A percentile compares a stretch with the other conserved stretches of the same genome.
Evolutionary conservation across 23 tunicate species (phyloP).

Genomic region (Pegea sp.): DNA sequence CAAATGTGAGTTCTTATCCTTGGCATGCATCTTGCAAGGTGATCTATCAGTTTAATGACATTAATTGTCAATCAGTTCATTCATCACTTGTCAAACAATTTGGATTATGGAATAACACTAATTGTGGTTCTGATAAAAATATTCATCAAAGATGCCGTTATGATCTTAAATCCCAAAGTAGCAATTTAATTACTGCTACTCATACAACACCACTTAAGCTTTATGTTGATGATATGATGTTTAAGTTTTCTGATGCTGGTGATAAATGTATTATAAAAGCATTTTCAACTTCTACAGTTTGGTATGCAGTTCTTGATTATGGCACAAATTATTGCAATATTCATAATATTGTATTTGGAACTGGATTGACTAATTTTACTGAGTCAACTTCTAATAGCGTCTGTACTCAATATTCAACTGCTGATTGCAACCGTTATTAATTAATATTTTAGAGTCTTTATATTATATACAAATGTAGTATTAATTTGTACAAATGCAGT

Average conservation of each 20-base stretch:
- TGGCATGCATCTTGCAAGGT: conserved; percentile 59
- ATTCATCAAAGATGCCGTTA: conserved; percentile 68
- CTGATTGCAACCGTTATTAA: conserved; percentile 43
- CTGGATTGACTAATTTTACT: conserved; percentile 14
- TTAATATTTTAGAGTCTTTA: too few species aligned
- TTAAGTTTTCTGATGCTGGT: conserved; percentile 9
- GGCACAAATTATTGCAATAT: conserved; percentile 88
- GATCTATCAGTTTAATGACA: conserved; percentile 17
- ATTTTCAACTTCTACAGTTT: conserved; percentile 23
- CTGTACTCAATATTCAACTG: conserved; percentile 57
- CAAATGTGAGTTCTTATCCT: conserved; percentile 8
- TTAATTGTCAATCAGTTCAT: conserved; percentile 24
- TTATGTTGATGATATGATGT: conserved; percentile 34
- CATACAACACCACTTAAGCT: conserved; percentile 52
- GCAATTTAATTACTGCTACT: conserved; percentile 12
- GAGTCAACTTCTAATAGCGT: conserved; percentile 20
- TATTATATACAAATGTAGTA: too few species aligned
- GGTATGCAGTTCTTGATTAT: conserved; percentile 79
- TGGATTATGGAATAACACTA: conserved; percentile 22
- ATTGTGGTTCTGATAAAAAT: conserved; percentile 3
- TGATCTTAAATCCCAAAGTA: conserved; percentile 3
- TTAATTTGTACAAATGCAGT: too few species aligned
- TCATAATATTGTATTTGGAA: conserved; percentile 49
- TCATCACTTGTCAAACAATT: conserved; percentile 19
- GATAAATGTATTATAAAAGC: conserved; percentile 20